Evolutionary conservation across 2,113 vertebrate species (phyloP).

Genomic region (Baryphthengus martii): DNA sequence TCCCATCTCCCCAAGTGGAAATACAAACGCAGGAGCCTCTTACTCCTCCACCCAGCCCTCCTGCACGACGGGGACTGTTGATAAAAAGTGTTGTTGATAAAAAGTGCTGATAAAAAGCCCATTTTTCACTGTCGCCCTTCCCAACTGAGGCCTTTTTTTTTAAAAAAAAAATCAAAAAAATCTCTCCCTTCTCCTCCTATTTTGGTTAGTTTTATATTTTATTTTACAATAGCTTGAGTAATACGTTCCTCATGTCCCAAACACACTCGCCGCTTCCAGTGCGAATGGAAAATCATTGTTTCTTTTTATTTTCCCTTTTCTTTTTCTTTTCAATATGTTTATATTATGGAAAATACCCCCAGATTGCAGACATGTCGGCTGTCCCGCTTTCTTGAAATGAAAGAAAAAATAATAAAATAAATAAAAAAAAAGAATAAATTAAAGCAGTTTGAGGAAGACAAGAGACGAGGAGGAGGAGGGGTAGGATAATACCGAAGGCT

Average conservation of each 20-base stretch:
- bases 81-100: no score
- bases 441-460: not conserved
- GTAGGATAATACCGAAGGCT: not conserved
- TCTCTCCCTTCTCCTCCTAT: slow-evolving; percentile 29
- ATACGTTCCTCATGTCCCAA: slow-evolving; percentile 41
- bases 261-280: not conserved
- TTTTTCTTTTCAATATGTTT: not conserved
- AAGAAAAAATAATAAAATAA: not conserved
- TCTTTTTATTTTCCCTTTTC: slow-evolving; percentile 24
- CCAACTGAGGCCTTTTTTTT: not conserved
- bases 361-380: not conserved
- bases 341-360: slow-evolving; percentile 36
- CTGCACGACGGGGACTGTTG: fast-evolving
- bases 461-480: not conserved
- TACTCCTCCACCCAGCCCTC: not conserved
- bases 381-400: not conserved
- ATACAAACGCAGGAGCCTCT: not conserved
- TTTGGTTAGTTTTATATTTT: slow-evolving; percentile 42
- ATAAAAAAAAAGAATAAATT: not conserved
- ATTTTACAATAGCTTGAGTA: slow-evolving; percentile 41
- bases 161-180: no score
- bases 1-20: not conserved
- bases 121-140: not conserved
- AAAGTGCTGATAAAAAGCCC: not conserved
- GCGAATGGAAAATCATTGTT: slow-evolving; percentile 41